Evolutionary conservation across 2,888 invertebrate genomes (phyloP), one percentile per base, ranked within the genome.

Genomic region (Eulithis testata): DNA sequence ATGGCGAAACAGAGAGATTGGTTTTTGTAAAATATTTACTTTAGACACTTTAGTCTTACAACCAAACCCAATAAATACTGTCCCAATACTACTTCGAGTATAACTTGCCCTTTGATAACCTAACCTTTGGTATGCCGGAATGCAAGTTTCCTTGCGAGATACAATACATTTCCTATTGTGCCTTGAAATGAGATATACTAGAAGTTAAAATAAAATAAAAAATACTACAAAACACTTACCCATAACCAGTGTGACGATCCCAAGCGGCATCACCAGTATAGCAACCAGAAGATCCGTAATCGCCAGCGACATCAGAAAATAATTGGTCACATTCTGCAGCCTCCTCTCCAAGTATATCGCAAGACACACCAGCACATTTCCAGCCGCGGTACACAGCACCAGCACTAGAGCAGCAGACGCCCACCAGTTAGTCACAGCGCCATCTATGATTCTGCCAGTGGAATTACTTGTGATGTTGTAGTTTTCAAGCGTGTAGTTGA

Each of bases 301-400:
- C 60, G 99, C 98, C 83, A 99, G 89, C 5, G 98, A 99, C 96
- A 99, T 97, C 80, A 99, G 94, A 85, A 99, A 99, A 88, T 98
- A 99, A 90, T 99, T 99, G 79, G 99, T 99, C 67, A 98, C 98
- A 94, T 98, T 99, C 90, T 99, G 99, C 68, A 99, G 93, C 12
- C 98, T 94, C 63, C 97, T 95, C 85, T 99, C 99, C 95, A 97
- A 95, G 71, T 96, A 96, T 78, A 99, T 98, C 31, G 99, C 99
- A 76, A 98, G 89, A 81, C 98, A 99, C 55, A 99, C 99, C 66
- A 99, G 92, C 50, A 98, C 97, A 90, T 99, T 99, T 1, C 99
- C 99, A 2, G 97, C 96, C 0, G 97, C 97, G 0, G 98, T 98
- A 67, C 96, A 97, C 53, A 97, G 84, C 11, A 98, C 98, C 63